These are phyloP conservation scores for Heliconius aoede DNA, from an alignment of 2,888 invertebrate species.

Conservation along the genomic window DNA sequence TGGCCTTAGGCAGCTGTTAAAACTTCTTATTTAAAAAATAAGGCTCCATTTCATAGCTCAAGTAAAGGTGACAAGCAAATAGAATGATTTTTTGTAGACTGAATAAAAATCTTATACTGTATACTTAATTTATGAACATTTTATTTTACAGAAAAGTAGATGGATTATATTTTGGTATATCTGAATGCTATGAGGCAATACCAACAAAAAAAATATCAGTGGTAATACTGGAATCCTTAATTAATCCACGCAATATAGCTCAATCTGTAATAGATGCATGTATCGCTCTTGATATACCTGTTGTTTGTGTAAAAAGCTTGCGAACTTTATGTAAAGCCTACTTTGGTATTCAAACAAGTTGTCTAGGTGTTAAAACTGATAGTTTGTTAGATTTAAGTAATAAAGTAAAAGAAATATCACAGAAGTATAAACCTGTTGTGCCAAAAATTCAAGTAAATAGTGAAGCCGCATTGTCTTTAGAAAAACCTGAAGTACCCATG, in stretches of 20 bases:
- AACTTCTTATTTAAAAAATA: too few species aligned
- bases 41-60: too few species aligned
- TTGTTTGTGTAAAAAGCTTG: conserved; percentile 69
- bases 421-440: conserved; percentile 48
- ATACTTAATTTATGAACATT: neutral
- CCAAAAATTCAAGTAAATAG: neutral
- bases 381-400: conserved; percentile 55
- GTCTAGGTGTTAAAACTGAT: conserved; percentile 66
- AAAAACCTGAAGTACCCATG: conserved; percentile 44
- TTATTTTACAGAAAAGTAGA: conserved; percentile 65
- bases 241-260: conserved; percentile 71
- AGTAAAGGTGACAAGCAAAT: too few species aligned
- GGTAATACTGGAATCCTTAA: conserved; percentile 69
- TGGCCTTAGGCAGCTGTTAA: too few species aligned
- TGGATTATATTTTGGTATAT: conserved; percentile 73
- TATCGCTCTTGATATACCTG: conserved; percentile 58
- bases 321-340: conserved; percentile 56
- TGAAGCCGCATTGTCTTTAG: conserved; percentile 30
- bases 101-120: neutral
- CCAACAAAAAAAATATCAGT: conserved; percentile 61
- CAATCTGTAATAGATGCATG: conserved; percentile 72
- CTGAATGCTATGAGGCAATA: conserved; percentile 62
- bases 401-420: conserved; percentile 56
- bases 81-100: too few species aligned
- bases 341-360: conserved; percentile 75